phyloP scores from a whole-genome alignment of 2,797 vertebrate genomes.

The Diceros bicornis region DNA sequence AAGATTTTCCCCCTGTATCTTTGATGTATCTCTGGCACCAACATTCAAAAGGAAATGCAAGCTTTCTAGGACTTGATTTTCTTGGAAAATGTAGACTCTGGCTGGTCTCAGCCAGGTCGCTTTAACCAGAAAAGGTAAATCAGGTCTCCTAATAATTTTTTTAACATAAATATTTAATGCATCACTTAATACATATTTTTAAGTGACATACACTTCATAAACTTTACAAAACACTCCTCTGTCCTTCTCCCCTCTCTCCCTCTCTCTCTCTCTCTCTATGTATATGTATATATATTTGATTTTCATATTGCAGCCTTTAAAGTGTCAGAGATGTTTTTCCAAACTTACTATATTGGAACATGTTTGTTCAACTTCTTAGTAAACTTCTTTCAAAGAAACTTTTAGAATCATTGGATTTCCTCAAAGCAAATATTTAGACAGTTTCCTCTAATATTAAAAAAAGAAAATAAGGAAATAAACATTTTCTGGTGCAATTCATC shows the following conservation, averaged over 20 bases:
- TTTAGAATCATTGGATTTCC: slow-evolving; percentile 43
- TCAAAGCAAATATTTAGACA: slow-evolving; percentile 44
- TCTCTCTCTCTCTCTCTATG: background rate
- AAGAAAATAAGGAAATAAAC: background rate
- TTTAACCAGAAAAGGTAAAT: slow-evolving; percentile 54
- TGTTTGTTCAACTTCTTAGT: slow-evolving; percentile 44
- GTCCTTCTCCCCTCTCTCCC: background rate
- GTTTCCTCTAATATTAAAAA: background rate
- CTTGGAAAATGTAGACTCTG: slow-evolving; percentile 35
- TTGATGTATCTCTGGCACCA: background rate
- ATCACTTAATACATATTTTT: slow-evolving; percentile 38
- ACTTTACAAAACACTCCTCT: background rate
- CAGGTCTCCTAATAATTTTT: background rate
- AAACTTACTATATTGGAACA: slow-evolving; percentile 11
- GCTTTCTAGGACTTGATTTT: slow-evolving; percentile 5
- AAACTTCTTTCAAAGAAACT: slow-evolving; percentile 49
- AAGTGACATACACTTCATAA: background rate
- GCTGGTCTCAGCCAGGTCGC: background rate
- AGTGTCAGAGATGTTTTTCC: background rate
- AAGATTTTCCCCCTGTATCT: background rate
- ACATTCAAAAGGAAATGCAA: slow-evolving; percentile 57
- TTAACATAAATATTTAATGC: background rate
- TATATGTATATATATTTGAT: background rate
- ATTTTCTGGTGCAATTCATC: slow-evolving; percentile 4
- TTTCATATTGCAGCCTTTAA: background rate